Percentiles rank a stretch among this genome's conserved stretches.
Evolutionary conservation across 1,140 invertebrate genomes (phyloP).

Genomic region (Bombus superbus): DNA sequence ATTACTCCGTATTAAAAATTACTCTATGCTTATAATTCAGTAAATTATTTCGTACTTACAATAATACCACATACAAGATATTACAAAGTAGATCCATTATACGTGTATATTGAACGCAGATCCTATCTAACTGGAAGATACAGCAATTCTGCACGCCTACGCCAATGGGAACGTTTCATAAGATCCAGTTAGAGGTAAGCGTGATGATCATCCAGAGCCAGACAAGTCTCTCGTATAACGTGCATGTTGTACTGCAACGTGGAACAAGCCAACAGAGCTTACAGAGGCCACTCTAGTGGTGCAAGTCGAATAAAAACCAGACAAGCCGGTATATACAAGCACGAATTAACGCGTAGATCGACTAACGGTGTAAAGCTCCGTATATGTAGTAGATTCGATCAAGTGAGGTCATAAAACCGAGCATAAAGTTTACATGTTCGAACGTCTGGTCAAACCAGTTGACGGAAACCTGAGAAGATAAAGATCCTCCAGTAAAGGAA

Average conservation of each 20-base stretch:
- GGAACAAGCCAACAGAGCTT: not conserved
- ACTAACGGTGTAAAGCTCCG: slow-evolving; percentile 4
- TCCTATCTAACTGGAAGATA: too few species aligned
- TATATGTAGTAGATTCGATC: not conserved
- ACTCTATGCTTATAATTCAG: too few species aligned
- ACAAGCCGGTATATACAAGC: slow-evolving; percentile 1
- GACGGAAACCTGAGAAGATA: not conserved
- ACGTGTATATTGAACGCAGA: not conserved
- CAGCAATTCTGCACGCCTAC: not conserved
- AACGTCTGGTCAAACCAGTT: not conserved
- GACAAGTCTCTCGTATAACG: not conserved
- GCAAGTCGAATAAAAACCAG: slow-evolving; percentile 23
- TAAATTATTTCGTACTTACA: not conserved
- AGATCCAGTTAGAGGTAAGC: not conserved
- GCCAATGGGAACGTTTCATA: not conserved
- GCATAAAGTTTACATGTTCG: not conserved
- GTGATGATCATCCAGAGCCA: slow-evolving; percentile 20
- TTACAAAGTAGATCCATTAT: not conserved
- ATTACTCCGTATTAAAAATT: too few species aligned
- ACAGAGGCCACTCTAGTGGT: slow-evolving; percentile 21
- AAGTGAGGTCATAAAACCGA: not conserved
- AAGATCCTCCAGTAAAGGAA: not conserved
- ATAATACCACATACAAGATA: not conserved
- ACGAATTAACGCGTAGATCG: slow-evolving; percentile 14
- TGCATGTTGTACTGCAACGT: too few species aligned